A percentile compares a stretch with the other conserved stretches of the same genome.
Conservation (phyloP, 2,797 vertebrate species). For the Megaceryle alcyon region DNA sequence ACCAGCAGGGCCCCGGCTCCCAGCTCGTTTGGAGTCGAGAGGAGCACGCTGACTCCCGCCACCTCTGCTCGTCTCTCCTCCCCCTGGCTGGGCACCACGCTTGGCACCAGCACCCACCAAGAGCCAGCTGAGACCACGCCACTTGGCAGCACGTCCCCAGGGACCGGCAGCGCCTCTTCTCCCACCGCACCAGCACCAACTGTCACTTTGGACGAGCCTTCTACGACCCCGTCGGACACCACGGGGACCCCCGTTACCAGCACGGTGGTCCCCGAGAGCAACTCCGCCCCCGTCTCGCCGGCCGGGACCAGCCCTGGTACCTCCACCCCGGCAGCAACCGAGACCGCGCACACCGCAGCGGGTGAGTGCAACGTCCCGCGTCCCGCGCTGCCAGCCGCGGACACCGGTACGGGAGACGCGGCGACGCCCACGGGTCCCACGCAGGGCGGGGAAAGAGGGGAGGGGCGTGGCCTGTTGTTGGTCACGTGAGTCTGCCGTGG, state of each 20-base stretch:
- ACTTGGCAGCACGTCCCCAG: background rate
- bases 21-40: background rate
- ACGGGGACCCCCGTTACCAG: background rate
- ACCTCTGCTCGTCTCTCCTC: background rate
- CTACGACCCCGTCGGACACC: rapidly evolving
- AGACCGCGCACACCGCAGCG: background rate
- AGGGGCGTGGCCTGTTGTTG: background rate
- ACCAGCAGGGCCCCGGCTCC: background rate
- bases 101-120: background rate
- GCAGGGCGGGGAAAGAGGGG: background rate
- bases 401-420: too few species aligned
- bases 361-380: background rate
- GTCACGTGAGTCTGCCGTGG: too few species aligned
- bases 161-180: background rate
- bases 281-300: background rate
- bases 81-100: rapidly evolving
- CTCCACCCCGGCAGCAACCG: background rate
- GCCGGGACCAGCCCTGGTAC: background rate
- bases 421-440: too few species aligned
- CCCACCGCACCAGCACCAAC: background rate
- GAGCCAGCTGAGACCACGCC: background rate
- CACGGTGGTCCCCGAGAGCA: background rate
- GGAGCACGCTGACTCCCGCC: rapidly evolving
- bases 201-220: background rate
- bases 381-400: background rate